Percentiles rank a stretch among this genome's conserved stretches.
Conservation (phyloP, 2,797 vertebrate species). For the Pantherophis alleghaniensis region DNA sequence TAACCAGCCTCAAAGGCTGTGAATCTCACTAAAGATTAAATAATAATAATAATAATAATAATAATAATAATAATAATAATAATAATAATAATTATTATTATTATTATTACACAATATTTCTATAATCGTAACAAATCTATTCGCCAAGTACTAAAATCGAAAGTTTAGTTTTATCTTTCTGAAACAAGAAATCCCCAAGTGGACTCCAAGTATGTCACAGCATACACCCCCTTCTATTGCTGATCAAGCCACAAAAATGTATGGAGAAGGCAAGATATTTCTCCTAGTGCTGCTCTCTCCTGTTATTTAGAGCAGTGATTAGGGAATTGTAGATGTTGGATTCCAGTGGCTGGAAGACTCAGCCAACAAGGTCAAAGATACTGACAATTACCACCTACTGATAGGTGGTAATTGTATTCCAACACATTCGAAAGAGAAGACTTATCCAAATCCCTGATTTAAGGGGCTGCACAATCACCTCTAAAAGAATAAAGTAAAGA, state of each 20-base stretch:
- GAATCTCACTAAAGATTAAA: too few relatives aligned
- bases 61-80: too few relatives aligned
- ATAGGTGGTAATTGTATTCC: background rate
- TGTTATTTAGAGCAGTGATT: background rate
- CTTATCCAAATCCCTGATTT: background rate
- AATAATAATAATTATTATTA: too few relatives aligned
- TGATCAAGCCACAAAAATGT: background rate
- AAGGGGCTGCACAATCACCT: background rate
- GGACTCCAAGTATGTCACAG: too few relatives aligned
- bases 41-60: too few relatives aligned
- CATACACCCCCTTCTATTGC: background rate
- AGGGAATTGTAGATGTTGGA: background rate
- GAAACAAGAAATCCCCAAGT: too few relatives aligned
- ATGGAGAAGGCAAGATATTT: background rate
- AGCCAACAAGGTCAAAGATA: background rate
- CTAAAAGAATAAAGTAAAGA: background rate
- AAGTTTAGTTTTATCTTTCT: too few relatives aligned
- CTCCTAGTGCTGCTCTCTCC: background rate
- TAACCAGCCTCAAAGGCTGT: too few relatives aligned
- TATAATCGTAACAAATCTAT: too few relatives aligned
- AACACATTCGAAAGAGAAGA: background rate
- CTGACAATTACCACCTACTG: background rate
- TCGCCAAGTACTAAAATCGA: too few relatives aligned
- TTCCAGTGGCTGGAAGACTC: background rate
- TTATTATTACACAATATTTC: too few relatives aligned